Conservation (phyloP, 2,797 vertebrate genomes). For the Podarcis lilfordi region DNA sequence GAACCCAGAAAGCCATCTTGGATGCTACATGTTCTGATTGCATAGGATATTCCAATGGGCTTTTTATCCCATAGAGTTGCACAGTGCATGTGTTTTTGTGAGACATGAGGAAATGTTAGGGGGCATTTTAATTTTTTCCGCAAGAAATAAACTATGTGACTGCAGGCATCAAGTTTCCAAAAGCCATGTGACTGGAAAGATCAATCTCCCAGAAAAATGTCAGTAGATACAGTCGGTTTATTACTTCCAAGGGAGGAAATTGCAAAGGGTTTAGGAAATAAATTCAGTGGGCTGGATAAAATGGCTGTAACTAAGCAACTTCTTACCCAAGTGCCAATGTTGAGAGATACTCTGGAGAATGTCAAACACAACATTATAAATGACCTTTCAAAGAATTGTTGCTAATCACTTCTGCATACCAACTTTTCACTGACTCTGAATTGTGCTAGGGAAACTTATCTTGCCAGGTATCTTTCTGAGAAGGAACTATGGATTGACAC, state of each 20-base stretch:
- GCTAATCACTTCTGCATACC: conserved; percentile 2
- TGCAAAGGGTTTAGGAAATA: conserved; percentile 61
- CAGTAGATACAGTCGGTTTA: conserved; percentile 59
- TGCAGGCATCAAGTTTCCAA: conserved; percentile 58
- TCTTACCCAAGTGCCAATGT: conserved; percentile 25
- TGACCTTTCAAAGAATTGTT: conserved; percentile 49
- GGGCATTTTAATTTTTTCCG: conserved; percentile 35
- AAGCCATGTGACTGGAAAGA: conserved; percentile 57
- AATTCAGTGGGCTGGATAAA: conserved; percentile 59
- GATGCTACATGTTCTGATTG: background rate
- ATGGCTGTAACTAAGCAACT: conserved; percentile 43
- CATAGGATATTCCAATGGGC: background rate
- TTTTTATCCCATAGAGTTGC: background rate
- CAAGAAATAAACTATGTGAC: conserved; percentile 66
- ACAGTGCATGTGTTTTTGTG: background rate
- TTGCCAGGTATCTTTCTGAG: background rate
- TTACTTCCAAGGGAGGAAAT: conserved; percentile 56
- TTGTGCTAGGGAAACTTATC: conserved; percentile 21
- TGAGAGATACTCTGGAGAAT: conserved; percentile 37
- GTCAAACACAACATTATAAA: conserved; percentile 46
- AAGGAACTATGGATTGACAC: conserved; percentile 18
- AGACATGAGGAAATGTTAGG: background rate
- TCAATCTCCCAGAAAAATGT: conserved; percentile 68
- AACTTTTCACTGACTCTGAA: conserved; percentile 10
- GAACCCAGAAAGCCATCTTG: background rate